Conservation (phyloP, 2,888 invertebrate species). For the Phortica okadai region DNA sequence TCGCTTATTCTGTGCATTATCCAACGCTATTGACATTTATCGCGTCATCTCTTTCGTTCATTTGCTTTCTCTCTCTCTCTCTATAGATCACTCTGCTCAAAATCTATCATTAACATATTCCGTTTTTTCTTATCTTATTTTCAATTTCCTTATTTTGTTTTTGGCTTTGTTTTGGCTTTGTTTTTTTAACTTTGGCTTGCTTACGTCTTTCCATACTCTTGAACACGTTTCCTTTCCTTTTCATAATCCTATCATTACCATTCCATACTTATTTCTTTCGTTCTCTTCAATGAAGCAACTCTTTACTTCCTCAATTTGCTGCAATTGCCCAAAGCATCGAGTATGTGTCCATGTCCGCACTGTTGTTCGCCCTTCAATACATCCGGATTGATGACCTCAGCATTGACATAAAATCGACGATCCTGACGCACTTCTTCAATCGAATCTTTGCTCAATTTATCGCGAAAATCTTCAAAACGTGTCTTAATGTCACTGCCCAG, state of each 20-base stretch:
- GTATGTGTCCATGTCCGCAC: slow-evolving; percentile 73
- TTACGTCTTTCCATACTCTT: neutral
- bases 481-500: slow-evolving; percentile 66
- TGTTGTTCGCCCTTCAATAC: slow-evolving; percentile 70
- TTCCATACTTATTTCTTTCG: neutral
- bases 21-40: neutral
- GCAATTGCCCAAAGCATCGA: slow-evolving; percentile 74
- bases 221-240: neutral
- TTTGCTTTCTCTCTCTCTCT: neutral
- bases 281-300: neutral
- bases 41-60: neutral
- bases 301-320: slow-evolving; percentile 67
- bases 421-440: slow-evolving; percentile 58
- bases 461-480: slow-evolving; percentile 69
- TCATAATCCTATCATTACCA: neutral
- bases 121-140: too few relatives aligned
- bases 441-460: slow-evolving; percentile 65
- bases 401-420: slow-evolving; percentile 63
- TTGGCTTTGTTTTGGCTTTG: too few relatives aligned
- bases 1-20: too few relatives aligned
- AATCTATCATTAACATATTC: too few relatives aligned
- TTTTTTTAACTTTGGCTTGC: neutral
- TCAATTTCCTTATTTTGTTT: too few relatives aligned
- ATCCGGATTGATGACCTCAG: slow-evolving; percentile 72
- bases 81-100: neutral